Percentiles rank a stretch among this genome's conserved stretches.
These are phyloP conservation scores for Cheilosia variabilis DNA, from an alignment of 2,888 invertebrate genomes.

Conservation along the genomic window DNA sequence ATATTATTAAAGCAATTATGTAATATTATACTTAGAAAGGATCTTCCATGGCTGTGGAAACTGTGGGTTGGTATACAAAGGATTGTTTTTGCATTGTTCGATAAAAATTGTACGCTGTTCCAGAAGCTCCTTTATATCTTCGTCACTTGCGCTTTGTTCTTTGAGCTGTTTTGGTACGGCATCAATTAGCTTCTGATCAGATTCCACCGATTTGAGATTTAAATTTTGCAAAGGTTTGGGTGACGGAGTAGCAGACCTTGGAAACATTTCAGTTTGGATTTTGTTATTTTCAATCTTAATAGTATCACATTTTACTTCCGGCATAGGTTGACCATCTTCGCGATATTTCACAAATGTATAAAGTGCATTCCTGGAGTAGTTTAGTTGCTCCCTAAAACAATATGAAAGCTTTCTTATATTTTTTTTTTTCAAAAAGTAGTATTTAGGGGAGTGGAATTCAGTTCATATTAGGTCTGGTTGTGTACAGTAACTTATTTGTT, in stretches of 20 bases:
- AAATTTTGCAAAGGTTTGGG: not conserved
- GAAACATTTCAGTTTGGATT: not conserved
- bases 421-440: too few species aligned
- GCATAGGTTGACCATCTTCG: not conserved
- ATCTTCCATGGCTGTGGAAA: conserved; percentile 76
- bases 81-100: conserved; percentile 61
- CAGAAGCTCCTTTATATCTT: conserved; percentile 27
- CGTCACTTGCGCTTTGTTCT: not conserved
- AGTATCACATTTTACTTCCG: too few species aligned
- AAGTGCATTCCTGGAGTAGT: conserved; percentile 33
- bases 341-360: conserved; percentile 54
- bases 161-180: not conserved
- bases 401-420: not conserved
- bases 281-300: not conserved
- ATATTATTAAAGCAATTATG: not conserved
- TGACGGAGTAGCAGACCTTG: not conserved
- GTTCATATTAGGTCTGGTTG: too few species aligned
- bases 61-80: conserved; percentile 72
- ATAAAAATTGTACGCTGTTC: conserved; percentile 56
- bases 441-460: too few species aligned
- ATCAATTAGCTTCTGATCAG: not conserved
- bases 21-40: conserved; percentile 60
- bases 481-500: too few species aligned
- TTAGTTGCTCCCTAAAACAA: conserved; percentile 36
- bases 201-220: not conserved